phyloP scores from a whole-genome alignment of 2,113 vertebrate species.

The Bos indicus region DNA sequence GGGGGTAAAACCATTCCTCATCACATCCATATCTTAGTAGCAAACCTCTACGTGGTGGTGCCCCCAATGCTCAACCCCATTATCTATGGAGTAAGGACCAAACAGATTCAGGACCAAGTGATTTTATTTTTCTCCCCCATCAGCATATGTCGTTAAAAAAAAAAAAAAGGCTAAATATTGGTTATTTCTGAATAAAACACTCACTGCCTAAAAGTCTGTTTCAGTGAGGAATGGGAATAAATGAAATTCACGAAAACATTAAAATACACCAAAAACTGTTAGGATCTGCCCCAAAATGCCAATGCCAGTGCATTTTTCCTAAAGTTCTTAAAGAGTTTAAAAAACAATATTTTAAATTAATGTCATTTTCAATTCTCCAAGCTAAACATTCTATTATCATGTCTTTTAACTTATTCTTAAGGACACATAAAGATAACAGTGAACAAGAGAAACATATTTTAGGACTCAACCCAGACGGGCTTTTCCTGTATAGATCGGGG shows the following conservation, averaged over 20 bases:
- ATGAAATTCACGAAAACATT: background rate
- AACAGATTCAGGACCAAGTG: slow-evolving; percentile 52
- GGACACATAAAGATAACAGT: background rate
- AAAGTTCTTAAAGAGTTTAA: background rate
- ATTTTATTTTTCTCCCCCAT: background rate
- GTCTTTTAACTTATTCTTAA: background rate
- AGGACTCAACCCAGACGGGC: background rate
- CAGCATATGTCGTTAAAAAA: background rate
- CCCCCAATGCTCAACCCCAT: slow-evolving; percentile 71
- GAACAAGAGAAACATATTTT: background rate
- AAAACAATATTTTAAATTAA: background rate
- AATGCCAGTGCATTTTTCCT: fast-evolving
- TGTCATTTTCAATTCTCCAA: background rate
- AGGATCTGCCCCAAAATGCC: background rate
- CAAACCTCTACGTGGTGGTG: slow-evolving; percentile 60
- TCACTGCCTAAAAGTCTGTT: background rate
- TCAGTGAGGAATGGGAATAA: background rate
- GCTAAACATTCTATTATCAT: background rate
- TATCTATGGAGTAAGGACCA: slow-evolving; percentile 67
- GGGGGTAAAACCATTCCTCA: slow-evolving; percentile 46
- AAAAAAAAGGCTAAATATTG: background rate
- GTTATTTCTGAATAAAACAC: background rate
- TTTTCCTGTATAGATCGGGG: background rate
- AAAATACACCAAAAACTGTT: background rate
- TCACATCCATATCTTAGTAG: slow-evolving; percentile 55